A percentile compares a stretch with the other conserved stretches of the same genome.
phyloP scores from a whole-genome alignment of 2,113 vertebrate species.

The Grallaria varia region DNA sequence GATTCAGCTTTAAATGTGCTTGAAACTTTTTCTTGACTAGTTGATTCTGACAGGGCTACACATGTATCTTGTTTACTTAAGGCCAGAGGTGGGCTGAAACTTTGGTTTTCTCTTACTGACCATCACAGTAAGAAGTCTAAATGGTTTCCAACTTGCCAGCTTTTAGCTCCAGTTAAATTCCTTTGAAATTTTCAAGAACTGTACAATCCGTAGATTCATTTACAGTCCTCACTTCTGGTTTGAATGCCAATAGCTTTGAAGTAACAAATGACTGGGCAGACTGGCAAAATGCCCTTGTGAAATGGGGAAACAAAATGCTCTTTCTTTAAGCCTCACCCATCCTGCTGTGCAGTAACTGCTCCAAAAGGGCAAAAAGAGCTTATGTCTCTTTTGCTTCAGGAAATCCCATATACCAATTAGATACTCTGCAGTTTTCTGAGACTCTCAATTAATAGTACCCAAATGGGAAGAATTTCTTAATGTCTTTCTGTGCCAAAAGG shows the following conservation, averaged over 20 bases:
- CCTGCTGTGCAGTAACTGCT: neutral
- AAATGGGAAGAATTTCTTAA: neutral
- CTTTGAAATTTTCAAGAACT: slow-evolving; percentile 26
- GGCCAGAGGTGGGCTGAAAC: slow-evolving; percentile 26
- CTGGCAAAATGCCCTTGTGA: neutral
- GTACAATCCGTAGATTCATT: neutral
- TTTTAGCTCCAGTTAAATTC: neutral
- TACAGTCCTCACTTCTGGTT: neutral
- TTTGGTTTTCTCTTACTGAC: slow-evolving; percentile 44
- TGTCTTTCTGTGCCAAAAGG: neutral
- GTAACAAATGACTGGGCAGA: neutral
- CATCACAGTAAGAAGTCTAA: neutral
- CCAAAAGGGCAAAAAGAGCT: neutral
- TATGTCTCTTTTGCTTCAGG: neutral
- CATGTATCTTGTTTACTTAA: slow-evolving; percentile 47
- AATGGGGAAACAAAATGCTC: neutral
- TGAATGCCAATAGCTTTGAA: neutral
- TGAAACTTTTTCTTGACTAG: slow-evolving; percentile 9
- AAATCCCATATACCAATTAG: neutral
- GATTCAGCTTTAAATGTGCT: neutral
- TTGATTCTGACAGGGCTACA: slow-evolving; percentile 41
- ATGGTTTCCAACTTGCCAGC: neutral
- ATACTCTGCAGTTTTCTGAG: neutral
- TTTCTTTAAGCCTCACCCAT: neutral
- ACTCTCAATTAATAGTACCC: neutral